Percentiles rank a stretch among this genome's conserved stretches.
Evolutionary conservation across 2,888 invertebrate species (phyloP).

Genomic region (Ochlodes sylvanus): DNA sequence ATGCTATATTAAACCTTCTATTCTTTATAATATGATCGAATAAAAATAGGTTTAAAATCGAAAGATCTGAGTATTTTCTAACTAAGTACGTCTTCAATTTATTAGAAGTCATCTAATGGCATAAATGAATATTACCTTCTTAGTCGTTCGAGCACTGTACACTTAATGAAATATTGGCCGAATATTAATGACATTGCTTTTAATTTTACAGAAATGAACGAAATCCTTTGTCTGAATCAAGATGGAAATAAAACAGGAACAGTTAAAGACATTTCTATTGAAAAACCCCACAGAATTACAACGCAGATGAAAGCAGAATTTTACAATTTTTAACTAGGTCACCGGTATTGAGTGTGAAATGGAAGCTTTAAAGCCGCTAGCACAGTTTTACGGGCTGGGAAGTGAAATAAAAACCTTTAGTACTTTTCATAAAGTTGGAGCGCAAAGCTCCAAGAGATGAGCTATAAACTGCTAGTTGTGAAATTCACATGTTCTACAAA

Average conservation of each 20-base stretch:
- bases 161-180: not conserved
- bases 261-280: conserved; percentile 17
- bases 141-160: not conserved
- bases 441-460: not conserved
- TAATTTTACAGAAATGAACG: not conserved
- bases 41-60: too few relatives aligned
- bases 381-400: conserved; percentile 14
- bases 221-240: not conserved
- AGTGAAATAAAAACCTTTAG: conserved; percentile 6
- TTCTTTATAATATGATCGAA: too few relatives aligned
- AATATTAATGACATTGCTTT: not conserved
- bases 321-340: conserved; percentile 27
- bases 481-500: too few relatives aligned
- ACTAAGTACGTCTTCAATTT: too few relatives aligned
- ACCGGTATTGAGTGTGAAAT: conserved; percentile 23
- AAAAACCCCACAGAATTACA: conserved; percentile 14
- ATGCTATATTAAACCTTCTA: too few relatives aligned
- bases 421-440: conserved; percentile 1
- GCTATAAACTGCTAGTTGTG: not conserved
- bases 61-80: too few relatives aligned
- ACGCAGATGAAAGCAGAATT: conserved; percentile 28
- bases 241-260: conserved; percentile 5
- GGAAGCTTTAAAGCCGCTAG: conserved; percentile 5
- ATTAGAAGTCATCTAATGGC: too few relatives aligned
- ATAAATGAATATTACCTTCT: too few relatives aligned